A percentile compares a stretch with the other conserved stretches of the same genome.
Conservation (phyloP, 2,888 invertebrate species). For the Volucella bombylans region DNA sequence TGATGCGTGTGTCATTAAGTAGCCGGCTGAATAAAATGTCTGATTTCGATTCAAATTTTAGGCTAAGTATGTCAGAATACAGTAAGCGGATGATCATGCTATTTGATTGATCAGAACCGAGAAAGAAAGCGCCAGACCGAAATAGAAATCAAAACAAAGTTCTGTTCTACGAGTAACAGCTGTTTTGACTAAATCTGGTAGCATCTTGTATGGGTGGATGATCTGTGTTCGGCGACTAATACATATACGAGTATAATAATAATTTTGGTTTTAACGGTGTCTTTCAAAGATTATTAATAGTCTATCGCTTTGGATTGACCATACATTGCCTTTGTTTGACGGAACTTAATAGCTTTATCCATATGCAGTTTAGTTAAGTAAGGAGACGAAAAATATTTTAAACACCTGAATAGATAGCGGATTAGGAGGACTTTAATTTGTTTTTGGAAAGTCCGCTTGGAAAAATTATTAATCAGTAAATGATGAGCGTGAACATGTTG, state of each 20-base stretch:
- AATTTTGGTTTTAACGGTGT: slow-evolving; percentile 17
- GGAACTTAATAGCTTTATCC: neutral
- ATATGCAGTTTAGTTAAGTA: neutral
- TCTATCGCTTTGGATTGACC: slow-evolving; percentile 6
- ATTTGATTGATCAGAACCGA: slow-evolving; percentile 10
- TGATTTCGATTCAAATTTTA: neutral
- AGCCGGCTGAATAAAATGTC: neutral
- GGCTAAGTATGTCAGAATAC: neutral
- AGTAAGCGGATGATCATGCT: neutral
- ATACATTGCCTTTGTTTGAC: slow-evolving; percentile 2
- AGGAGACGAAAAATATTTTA: neutral
- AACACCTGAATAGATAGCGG: slow-evolving; percentile 10
- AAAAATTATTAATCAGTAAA: slow-evolving; percentile 16
- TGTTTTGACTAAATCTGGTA: neutral
- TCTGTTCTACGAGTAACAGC: neutral
- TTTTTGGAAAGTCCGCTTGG: slow-evolving; percentile 23
- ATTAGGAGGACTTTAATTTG: neutral
- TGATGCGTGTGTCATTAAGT: slow-evolving; percentile 1
- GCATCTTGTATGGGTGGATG: slow-evolving; percentile 12
- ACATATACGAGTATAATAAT: slow-evolving; percentile 2
- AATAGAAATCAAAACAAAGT: neutral
- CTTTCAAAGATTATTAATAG: slow-evolving; percentile 4
- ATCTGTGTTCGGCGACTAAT: neutral
- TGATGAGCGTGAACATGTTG: slow-evolving; percentile 2
- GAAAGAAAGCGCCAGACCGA: slow-evolving; percentile 3